Base-by-base conservation (phyloP, 2,888 invertebrate genomes). In the Dynastes grantii region DNA sequence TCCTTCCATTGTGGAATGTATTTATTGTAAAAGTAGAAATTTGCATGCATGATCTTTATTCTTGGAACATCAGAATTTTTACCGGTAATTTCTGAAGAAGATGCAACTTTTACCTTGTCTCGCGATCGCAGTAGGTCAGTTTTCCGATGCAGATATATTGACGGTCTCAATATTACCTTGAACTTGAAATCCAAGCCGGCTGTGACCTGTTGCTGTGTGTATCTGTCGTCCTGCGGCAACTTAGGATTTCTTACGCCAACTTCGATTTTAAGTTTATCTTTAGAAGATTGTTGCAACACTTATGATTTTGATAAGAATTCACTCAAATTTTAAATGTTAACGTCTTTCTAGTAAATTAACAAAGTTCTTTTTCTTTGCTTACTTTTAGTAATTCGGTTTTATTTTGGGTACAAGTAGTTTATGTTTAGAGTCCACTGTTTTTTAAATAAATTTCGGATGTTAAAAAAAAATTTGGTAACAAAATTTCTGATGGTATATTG, bases 151-250 rank as follows among this genome's bases (percentile, higher is more conserved):
- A 29, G 4, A 1, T 29, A 29, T 29, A 63, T 27, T 27, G 29
- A 8, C 61, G 63, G 37, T 40, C 8, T 40, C 27, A 16, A 4
- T 61, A 45, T 75, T 75, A 75, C 73, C 73, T 75, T 75, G 73
- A 75, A 75, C 73, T 75, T 75, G 73, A 73, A 40, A 45, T 61
- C 22, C 2, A 61, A 61, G 61, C 49, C 68, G 51, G 40, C 73
- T 61, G 4, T 75, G 45, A 75, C 73, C 73, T 75, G 73, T 75
- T 75, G 73, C 73, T 75, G 51, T 29, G 27, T 27, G 9, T 45
- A 5, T 32, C 4, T 5, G 32, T 32, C 32, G 45, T 45, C 45
- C 32, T 32, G 29, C 29, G 13, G 22, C 32, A 63, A 55, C 6
- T 68, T 27, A 29, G 27, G 16, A 68, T 49, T 13, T 49, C 51